Percentiles rank a stretch among this genome's conserved stretches.
Evolutionary conservation across 2,113 vertebrate genomes (phyloP).

Genomic region (Salvelinus sp.): DNA sequence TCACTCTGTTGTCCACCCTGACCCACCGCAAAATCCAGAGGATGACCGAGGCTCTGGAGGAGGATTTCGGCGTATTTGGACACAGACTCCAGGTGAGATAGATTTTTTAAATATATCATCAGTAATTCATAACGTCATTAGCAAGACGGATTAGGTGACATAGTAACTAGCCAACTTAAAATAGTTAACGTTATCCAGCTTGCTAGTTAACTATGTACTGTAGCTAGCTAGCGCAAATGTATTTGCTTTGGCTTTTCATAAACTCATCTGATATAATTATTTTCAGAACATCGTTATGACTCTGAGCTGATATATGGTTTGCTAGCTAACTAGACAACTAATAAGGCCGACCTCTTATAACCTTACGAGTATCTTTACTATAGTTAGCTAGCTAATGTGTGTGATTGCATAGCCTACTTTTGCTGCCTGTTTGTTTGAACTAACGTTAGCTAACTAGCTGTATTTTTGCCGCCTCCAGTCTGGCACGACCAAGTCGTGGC

Average conservation of each 20-base stretch:
- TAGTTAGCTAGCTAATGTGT: neutral
- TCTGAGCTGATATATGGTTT: too few relatives aligned
- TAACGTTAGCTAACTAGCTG: neutral
- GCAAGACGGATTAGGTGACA: neutral
- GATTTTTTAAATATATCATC: accelerated
- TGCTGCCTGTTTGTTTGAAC: neutral
- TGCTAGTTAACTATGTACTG: neutral
- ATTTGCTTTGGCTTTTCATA: too few relatives aligned
- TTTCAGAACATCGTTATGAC: too few relatives aligned
- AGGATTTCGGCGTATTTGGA: conserved; percentile 37
- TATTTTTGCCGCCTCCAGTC: too few relatives aligned
- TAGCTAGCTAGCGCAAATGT: neutral
- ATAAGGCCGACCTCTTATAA: neutral
- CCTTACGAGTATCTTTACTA: neutral
- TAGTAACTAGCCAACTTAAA: too few relatives aligned
- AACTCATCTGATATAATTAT: too few relatives aligned
- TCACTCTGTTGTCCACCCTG: conserved; percentile 25
- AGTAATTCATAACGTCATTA: neutral
- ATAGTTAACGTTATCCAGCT: too few relatives aligned
- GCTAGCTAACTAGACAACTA: too few relatives aligned
- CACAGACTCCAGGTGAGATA: conserved; percentile 46
- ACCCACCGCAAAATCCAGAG: conserved; percentile 36
- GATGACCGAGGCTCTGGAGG: conserved; percentile 46
- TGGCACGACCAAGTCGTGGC: too few relatives aligned
- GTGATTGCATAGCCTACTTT: too few relatives aligned